phyloP scores from a whole-genome alignment of 2,888 invertebrate genomes.

The Drosophila siamana region DNA sequence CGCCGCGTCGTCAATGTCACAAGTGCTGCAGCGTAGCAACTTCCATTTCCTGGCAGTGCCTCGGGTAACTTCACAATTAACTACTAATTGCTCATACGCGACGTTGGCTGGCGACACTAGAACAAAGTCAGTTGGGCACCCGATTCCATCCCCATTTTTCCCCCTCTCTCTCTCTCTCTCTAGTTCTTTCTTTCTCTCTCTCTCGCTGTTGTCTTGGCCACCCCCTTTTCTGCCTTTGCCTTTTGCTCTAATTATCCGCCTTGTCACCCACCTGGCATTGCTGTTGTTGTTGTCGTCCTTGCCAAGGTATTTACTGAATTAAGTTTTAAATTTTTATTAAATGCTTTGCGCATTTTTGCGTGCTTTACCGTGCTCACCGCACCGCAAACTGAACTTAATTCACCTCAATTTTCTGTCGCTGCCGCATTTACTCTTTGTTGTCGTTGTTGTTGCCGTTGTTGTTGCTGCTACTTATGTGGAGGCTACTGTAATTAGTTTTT shows the following conservation, averaged over 20 bases:
- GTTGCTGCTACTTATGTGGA: constrained; percentile 34
- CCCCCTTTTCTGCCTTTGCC: constrained; percentile 18
- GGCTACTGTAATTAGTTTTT: constrained; percentile 77
- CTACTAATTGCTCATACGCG: constrained; percentile 81
- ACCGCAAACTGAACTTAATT: background rate
- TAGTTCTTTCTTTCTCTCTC: background rate
- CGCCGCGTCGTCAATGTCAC: constrained; percentile 70
- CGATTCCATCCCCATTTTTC: background rate
- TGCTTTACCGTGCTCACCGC: background rate
- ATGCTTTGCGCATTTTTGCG: constrained; percentile 69
- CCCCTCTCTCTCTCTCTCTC: background rate
- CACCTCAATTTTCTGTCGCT: background rate
- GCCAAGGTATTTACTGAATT: constrained; percentile 72
- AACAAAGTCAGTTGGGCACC: constrained; percentile 58
- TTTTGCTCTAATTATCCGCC: too few species aligned
- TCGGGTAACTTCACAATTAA: constrained; percentile 76
- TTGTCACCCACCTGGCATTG: too few species aligned
- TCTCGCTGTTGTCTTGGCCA: background rate
- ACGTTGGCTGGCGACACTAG: constrained; percentile 65
- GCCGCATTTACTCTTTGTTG: background rate
- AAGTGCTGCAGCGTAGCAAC: constrained; percentile 66
- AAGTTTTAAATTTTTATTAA: constrained; percentile 81
- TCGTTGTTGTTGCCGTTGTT: background rate
- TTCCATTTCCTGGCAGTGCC: constrained; percentile 56
- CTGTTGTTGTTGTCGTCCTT: constrained; percentile 34